A percentile compares a stretch with the other conserved stretches of the same genome.
Evolutionary conservation across 2,797 vertebrate species (phyloP).

Genomic region (Ficedula albicollis): DNA sequence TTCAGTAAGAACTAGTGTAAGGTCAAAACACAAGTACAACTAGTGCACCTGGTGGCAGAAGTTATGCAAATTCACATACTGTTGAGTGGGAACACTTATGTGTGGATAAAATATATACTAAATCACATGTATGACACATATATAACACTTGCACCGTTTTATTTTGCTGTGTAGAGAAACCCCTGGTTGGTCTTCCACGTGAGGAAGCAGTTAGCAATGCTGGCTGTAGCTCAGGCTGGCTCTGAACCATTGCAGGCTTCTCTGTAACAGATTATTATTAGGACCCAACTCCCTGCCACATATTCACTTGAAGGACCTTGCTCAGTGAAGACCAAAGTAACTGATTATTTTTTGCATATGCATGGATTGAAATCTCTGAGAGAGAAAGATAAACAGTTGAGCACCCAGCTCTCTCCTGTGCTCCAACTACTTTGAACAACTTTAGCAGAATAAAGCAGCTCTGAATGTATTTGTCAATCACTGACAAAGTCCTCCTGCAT

Average conservation of each 20-base stretch:
- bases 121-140: neutral
- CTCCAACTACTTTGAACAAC: neutral
- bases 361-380: neutral
- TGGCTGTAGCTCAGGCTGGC: neutral
- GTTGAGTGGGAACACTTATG: neutral
- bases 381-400: neutral
- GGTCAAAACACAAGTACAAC: neutral
- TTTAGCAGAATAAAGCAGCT: neutral
- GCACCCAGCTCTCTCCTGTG: neutral
- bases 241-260: neutral
- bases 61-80: neutral
- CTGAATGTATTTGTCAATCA: neutral
- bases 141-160: neutral
- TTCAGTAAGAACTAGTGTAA: neutral
- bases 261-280: neutral
- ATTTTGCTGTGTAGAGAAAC: neutral
- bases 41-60: neutral
- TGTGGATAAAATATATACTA: neutral
- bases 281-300: neutral
- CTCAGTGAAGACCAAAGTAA: neutral
- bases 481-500: neutral
- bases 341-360: neutral
- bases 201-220: neutral
- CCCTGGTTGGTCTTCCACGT: neutral
- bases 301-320: neutral